These are phyloP conservation scores for Ruditapes philippinarum DNA, from an alignment of 1,140 invertebrate genomes.

Conservation along the genomic window DNA sequence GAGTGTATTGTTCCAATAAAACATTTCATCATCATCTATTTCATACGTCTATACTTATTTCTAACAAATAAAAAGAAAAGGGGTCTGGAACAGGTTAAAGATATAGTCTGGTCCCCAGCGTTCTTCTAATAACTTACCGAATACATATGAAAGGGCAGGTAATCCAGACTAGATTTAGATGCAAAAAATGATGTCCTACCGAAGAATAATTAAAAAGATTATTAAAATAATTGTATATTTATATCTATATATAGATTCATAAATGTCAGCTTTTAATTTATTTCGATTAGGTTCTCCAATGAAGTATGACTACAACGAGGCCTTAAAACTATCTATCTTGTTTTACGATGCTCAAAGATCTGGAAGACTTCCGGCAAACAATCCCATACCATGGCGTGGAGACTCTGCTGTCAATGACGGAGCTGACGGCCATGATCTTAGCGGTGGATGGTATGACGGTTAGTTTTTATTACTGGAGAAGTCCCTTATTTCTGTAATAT, in stretches of 20 bases:
- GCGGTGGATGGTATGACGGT: conserved; percentile 89
- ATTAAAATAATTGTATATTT: not conserved
- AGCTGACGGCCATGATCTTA: conserved; percentile 88
- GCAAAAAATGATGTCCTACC: too few relatives aligned
- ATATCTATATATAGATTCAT: not conserved
- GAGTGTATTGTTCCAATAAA: too few relatives aligned
- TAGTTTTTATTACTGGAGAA: not conserved
- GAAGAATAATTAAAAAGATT: not conserved
- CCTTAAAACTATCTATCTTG: conserved; percentile 88
- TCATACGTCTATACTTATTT: too few relatives aligned
- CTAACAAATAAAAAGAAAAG: too few relatives aligned
- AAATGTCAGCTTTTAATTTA: not conserved
- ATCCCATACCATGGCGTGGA: conserved; percentile 89
- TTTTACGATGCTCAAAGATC: conserved; percentile 90
- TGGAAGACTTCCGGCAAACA: conserved; percentile 88
- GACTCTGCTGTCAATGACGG: conserved; percentile 89
- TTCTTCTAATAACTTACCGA: too few relatives aligned
- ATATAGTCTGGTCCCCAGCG: too few relatives aligned
- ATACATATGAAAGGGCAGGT: too few relatives aligned
- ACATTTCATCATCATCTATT: too few relatives aligned
- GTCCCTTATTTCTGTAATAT: too few relatives aligned
- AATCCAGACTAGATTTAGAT: too few relatives aligned
- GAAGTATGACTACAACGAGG: conserved; percentile 88
- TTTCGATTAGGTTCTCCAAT: conserved; percentile 28
- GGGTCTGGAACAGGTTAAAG: too few relatives aligned